Conservation (phyloP, 2,888 invertebrate genomes). For the Andrena trimmerana region DNA sequence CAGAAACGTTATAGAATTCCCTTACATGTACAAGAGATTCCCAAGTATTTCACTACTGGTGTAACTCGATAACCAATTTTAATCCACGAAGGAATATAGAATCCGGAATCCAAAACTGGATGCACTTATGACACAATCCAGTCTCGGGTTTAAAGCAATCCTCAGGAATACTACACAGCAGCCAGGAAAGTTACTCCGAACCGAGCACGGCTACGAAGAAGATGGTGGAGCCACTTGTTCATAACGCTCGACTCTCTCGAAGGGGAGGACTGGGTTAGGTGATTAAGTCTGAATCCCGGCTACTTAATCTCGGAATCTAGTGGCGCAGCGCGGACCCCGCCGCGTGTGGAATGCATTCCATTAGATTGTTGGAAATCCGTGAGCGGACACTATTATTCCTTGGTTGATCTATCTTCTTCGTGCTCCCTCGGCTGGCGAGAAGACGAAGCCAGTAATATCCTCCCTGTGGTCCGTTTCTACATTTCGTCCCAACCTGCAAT, state of each 20-base stretch:
- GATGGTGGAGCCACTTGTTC: too few species aligned
- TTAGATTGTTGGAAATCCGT: conserved; percentile 7
- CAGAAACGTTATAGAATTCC: not conserved
- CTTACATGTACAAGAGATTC: not conserved
- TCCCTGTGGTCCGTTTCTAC: conserved; percentile 23
- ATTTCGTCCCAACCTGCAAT: conserved; percentile 21
- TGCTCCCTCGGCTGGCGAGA: conserved; percentile 11
- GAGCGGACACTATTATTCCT: conserved; percentile 16
- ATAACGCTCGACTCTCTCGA: not conserved
- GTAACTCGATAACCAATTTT: too few species aligned
- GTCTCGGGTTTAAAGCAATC: too few species aligned
- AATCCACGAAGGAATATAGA: too few species aligned
- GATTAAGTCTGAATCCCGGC: conserved; percentile 1
- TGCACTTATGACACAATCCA: too few species aligned
- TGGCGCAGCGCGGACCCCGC: not conserved
- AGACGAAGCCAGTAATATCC: conserved; percentile 22
- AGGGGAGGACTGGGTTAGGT: not conserved
- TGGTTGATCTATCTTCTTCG: conserved; percentile 26
- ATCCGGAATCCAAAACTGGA: too few species aligned
- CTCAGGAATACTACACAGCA: too few species aligned
- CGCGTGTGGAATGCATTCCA: conserved; percentile 9
- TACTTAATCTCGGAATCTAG: conserved; percentile 8
- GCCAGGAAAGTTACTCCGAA: too few species aligned
- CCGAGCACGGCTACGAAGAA: too few species aligned
- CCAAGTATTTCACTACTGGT: too few species aligned